These are phyloP conservation scores for Heliconius erato DNA, from an alignment of 2,888 invertebrate genomes.

Conservation along the genomic window DNA sequence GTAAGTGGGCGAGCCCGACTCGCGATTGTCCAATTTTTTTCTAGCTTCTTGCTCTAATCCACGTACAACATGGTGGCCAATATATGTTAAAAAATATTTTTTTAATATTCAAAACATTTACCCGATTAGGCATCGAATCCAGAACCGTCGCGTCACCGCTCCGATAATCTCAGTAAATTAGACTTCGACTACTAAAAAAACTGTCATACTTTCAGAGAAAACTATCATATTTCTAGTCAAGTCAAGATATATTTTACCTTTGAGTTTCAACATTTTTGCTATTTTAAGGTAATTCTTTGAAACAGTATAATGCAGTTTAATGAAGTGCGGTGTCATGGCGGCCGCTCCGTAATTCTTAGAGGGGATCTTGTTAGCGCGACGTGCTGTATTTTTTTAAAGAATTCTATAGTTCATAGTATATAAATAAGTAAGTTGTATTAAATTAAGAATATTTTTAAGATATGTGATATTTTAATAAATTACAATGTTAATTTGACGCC, in stretches of 20 bases:
- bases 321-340: constrained; percentile 16
- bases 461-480: too few species aligned
- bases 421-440: background rate
- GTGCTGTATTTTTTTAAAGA: constrained; percentile 10
- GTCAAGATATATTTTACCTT: background rate
- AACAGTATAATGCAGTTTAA: background rate
- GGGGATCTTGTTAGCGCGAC: constrained; percentile 8
- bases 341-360: background rate
- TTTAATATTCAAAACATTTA: too few species aligned
- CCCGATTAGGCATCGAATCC: too few species aligned
- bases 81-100: too few species aligned
- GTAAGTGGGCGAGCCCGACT: too few species aligned
- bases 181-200: too few species aligned
- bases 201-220: background rate
- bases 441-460: background rate
- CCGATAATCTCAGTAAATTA: too few species aligned
- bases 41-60: too few species aligned
- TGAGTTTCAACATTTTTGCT: background rate
- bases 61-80: too few species aligned
- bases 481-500: too few species aligned
- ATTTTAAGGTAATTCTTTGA: constrained; percentile 6
- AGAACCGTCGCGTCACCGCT: too few species aligned
- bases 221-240: background rate
- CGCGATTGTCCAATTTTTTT: too few species aligned
- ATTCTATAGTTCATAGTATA: background rate